Percentiles rank a stretch among this genome's conserved stretches.
Evolutionary conservation across 2,113 vertebrate species (phyloP).

Genomic region (Marmota flaviventris): DNA sequence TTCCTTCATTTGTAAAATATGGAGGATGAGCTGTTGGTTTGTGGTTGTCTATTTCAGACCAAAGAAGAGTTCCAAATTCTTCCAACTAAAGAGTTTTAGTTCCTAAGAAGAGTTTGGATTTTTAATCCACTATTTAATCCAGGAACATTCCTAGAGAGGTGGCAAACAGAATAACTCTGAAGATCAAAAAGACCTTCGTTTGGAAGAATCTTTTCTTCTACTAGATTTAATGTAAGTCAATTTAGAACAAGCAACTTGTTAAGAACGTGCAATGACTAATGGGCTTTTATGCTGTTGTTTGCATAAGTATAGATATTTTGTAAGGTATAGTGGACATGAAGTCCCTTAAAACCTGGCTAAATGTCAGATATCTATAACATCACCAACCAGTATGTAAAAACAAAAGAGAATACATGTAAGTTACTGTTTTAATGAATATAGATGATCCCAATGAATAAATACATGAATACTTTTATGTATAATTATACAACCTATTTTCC

Average conservation of each 20-base stretch:
- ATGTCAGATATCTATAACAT: slow-evolving; percentile 49
- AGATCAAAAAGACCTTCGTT: background rate
- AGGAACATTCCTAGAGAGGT: slow-evolving; percentile 23
- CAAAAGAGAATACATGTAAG: slow-evolving; percentile 40
- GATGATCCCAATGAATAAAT: slow-evolving; percentile 44
- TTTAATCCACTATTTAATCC: background rate
- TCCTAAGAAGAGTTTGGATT: background rate
- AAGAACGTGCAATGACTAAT: background rate
- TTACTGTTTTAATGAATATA: slow-evolving; percentile 65
- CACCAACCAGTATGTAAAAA: slow-evolving; percentile 27
- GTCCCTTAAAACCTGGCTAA: slow-evolving; percentile 32
- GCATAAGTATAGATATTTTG: background rate
- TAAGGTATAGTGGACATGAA: background rate
- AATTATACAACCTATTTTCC: background rate
- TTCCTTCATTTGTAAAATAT: slow-evolving; percentile 15
- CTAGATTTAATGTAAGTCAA: background rate
- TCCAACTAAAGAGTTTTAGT: too few relatives aligned
- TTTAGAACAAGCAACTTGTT: slow-evolving; percentile 1
- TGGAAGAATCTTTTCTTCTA: background rate
- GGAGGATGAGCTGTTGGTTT: background rate
- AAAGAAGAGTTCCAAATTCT: background rate
- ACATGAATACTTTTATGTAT: slow-evolving; percentile 13
- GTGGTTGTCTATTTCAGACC: too few relatives aligned
- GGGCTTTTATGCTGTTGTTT: background rate
- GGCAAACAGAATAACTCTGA: background rate